A percentile compares a stretch with the other conserved stretches of the same genome.
phyloP scores from a whole-genome alignment of 2,888 invertebrate species.

The Dexiosoma caninum region DNA sequence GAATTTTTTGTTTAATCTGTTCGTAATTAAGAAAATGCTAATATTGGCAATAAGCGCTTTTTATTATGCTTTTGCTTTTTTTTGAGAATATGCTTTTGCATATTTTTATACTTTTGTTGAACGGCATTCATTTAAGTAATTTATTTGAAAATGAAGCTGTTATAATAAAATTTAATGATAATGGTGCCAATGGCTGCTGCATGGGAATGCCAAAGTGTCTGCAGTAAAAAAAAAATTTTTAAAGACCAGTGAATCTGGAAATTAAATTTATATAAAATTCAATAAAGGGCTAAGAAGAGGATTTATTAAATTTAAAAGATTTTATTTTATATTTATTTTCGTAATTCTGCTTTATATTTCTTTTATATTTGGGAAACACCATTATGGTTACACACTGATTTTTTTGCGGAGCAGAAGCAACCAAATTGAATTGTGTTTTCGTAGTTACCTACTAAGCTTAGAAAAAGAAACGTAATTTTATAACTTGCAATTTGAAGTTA shows the following conservation, averaged over 20 bases:
- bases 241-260: constrained; percentile 3
- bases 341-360: too few species aligned
- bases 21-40: constrained; percentile 52
- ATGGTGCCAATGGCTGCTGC: neutral
- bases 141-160: constrained; percentile 4
- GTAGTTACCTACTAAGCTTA: too few species aligned
- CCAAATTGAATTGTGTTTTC: too few species aligned
- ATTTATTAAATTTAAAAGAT: neutral
- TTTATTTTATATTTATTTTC: too few species aligned
- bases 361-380: too few species aligned
- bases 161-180: constrained; percentile 52
- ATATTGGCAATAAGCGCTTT: constrained; percentile 43
- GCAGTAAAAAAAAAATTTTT: constrained; percentile 37
- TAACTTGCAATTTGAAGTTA: too few species aligned
- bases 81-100: constrained; percentile 7
- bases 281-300: neutral
- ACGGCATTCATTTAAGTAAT: constrained; percentile 35
- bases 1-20: constrained; percentile 6
- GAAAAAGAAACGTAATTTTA: too few species aligned
- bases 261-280: neutral
- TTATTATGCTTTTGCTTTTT: neutral
- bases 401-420: too few species aligned
- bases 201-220: constrained; percentile 32
- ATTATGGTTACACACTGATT: too few species aligned
- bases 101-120: constrained; percentile 23